Conservation (phyloP, 2,888 invertebrate species). For the Idaea straminata region DNA sequence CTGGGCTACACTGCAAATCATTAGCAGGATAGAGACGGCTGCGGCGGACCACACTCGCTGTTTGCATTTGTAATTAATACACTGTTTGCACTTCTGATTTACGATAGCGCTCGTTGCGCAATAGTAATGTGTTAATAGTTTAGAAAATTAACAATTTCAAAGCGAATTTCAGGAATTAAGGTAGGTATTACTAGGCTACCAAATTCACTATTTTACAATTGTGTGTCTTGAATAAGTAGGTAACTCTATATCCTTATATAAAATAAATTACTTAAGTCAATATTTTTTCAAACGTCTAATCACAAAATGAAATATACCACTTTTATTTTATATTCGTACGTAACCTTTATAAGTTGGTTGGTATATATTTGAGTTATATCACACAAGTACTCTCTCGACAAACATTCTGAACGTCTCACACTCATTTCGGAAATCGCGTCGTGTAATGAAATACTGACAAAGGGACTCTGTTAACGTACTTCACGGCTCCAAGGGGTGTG, state of each 20-base stretch:
- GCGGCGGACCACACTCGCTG: conserved; percentile 76
- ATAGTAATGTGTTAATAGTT: conserved; percentile 77
- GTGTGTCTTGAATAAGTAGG: too few species aligned
- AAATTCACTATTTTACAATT: too few species aligned
- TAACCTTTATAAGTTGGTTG: conserved; percentile 5
- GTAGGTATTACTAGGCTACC: neutral
- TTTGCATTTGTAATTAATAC: conserved; percentile 80
- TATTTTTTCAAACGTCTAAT: neutral
- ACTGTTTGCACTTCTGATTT: conserved; percentile 78
- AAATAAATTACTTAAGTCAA: neutral
- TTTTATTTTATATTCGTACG: conserved; percentile 11
- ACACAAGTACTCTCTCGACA: conserved; percentile 19
- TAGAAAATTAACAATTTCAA: conserved; percentile 53
- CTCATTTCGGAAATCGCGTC: conserved; percentile 42
- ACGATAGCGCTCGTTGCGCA: conserved; percentile 69
- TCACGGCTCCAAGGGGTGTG: conserved; percentile 63
- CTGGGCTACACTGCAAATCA: conserved; percentile 72
- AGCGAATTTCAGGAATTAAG: conserved; percentile 8
- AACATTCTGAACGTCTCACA: conserved; percentile 24
- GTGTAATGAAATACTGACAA: conserved; percentile 55
- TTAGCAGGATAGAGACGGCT: conserved; percentile 76
- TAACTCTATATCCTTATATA: too few species aligned
- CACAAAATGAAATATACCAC: neutral
- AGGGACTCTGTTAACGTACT: conserved; percentile 43
- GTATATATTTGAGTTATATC: conserved; percentile 10